A percentile compares a stretch with the other conserved stretches of the same genome.
Conservation (phyloP, 1,140 invertebrate species). For the Caerostris extrusa region DNA sequence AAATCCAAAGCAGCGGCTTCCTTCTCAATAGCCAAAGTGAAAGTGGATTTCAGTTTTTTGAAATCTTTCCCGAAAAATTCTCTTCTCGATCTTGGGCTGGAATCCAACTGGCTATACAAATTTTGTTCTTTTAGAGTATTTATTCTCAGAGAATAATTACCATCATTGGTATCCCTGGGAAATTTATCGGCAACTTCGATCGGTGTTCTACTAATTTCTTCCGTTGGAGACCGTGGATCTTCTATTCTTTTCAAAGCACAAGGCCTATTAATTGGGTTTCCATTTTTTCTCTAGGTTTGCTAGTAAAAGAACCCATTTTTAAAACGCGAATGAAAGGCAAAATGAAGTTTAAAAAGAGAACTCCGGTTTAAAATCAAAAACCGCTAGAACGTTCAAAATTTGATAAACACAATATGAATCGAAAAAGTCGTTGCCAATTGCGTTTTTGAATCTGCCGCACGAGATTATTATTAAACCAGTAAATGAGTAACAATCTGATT, state of each 20-base stretch:
- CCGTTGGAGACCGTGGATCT: slow-evolving; percentile 68
- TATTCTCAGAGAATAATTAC: background rate
- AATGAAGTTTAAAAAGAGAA: background rate
- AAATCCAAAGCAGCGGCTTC: slow-evolving; percentile 21
- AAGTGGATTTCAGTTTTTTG: slow-evolving; percentile 45
- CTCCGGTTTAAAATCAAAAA: background rate
- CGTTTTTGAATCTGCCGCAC: background rate
- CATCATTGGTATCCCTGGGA: background rate
- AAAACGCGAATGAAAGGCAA: background rate
- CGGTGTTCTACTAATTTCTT: slow-evolving; percentile 73
- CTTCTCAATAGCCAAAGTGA: slow-evolving; percentile 25
- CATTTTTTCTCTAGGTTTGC: slow-evolving; percentile 10
- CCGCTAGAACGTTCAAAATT: slow-evolving; percentile 28
- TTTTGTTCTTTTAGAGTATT: slow-evolving; percentile 57
- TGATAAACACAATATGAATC: slow-evolving; percentile 41
- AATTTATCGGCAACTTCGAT: slow-evolving; percentile 70
- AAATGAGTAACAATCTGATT: too few relatives aligned
- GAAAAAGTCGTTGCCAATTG: background rate
- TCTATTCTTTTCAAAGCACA: slow-evolving; percentile 65
- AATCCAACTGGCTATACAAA: background rate
- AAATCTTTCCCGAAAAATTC: slow-evolving; percentile 58
- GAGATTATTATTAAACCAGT: too few relatives aligned
- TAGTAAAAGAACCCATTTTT: slow-evolving; percentile 53
- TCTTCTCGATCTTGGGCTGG: slow-evolving; percentile 28
- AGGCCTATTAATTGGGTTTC: slow-evolving; percentile 14